Evolutionary conservation across 1,140 invertebrate species (phyloP), one percentile per base, ranked within the genome.

Genomic region (Octopus sinensis): DNA sequence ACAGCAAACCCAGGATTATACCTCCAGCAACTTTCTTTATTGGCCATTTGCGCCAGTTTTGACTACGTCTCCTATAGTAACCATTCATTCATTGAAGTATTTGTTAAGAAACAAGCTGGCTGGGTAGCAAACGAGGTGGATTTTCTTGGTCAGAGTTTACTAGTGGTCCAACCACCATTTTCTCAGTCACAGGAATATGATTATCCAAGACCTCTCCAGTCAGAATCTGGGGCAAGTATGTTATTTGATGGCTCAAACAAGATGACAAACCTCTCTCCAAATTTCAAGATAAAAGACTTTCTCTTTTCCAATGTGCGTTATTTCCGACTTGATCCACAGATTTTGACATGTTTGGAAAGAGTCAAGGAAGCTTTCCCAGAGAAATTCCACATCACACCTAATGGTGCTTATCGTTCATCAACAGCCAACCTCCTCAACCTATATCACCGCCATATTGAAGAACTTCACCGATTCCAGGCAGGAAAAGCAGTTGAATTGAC

Each of bases 401-500:
- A 75, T 12, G 81, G 83, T 56, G 79, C 79, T 56, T 85, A 85
- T 54, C 78, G 83, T 23, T 77, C 81, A 10, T 30, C 53, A 6
- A 83, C 84, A 5, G 75, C 73, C 54, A 85, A 84, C 56, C 76
- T 77, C 13, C 30, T 76, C n/a, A 82, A 84, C 76, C 77, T 85
- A 54, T 82, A 85, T 53, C 30, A 17, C 6, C 75, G 84, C 43
- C 84, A 85, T 75, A 43, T 12, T 13, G 80, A 85, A 76, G 84
- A 85, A 78, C 81, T 12, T 53, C 79, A 56, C 53, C 73, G 78
- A 17, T 82, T 83, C 73, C 77, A 79, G 51, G 56, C 78, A 56
- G 84, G 84, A 0, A 81, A 84, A 68, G 84, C 84, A 30, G 80
- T 85, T 9, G 80, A 84, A 79, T 62, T 84, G 77, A 53, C 76